Conservation (phyloP, 2,113 vertebrate species). For the Podarcis muralis region DNA sequence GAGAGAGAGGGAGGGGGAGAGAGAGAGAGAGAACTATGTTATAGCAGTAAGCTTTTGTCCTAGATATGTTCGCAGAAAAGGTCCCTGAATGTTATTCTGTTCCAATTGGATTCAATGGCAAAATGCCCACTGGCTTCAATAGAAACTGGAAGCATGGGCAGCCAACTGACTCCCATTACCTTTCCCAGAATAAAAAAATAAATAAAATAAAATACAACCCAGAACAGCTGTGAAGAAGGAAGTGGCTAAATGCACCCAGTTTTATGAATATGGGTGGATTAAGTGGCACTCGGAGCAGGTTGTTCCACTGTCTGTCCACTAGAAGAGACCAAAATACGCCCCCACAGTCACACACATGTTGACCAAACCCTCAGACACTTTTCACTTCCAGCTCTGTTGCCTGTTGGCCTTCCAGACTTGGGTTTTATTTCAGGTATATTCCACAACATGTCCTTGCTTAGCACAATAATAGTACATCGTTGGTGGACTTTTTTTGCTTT, state of each 20-base stretch:
- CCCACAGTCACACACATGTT: background rate
- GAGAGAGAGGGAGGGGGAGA: background rate
- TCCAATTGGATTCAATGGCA: conserved; percentile 10
- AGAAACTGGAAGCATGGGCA: background rate
- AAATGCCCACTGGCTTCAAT: conserved; percentile 11
- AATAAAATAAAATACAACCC: background rate
- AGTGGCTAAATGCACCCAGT: background rate
- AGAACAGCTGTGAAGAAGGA: conserved; percentile 8
- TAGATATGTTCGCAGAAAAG: background rate
- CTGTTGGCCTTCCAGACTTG: too few relatives aligned
- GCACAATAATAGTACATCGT: too few relatives aligned
- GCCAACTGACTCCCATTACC: conserved; percentile 13
- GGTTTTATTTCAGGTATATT: too few relatives aligned
- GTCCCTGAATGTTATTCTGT: background rate
- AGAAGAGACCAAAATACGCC: background rate
- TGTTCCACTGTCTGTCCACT: background rate
- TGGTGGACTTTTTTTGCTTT: too few relatives aligned
- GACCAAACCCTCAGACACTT: background rate
- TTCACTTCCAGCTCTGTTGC: too few relatives aligned
- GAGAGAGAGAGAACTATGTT: background rate
- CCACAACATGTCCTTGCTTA: too few relatives aligned
- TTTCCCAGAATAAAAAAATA: background rate
- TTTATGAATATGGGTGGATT: background rate
- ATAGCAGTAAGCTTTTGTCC: background rate
- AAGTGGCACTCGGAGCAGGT: background rate